These are phyloP conservation scores for Cercocebus atys DNA, from an alignment of 2,113 vertebrate species.

Conservation along the genomic window DNA sequence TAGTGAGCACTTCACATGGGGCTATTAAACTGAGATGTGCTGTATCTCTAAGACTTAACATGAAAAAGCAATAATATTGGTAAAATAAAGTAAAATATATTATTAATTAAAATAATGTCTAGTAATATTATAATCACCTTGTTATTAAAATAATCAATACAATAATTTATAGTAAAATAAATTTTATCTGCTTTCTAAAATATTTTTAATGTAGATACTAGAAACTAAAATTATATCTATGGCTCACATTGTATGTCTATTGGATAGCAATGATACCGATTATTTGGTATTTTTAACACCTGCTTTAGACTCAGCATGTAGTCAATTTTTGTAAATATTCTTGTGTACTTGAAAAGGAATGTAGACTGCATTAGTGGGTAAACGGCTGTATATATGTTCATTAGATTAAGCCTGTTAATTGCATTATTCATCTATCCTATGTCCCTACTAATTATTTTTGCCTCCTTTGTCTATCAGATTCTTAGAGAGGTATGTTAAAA, in stretches of 20 bases:
- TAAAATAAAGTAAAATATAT: constrained; percentile 12
- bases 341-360: not conserved
- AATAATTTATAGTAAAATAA: not conserved
- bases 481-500: not conserved
- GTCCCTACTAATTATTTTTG: not conserved
- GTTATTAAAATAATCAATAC: no score
- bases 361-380: not conserved
- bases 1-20: not conserved
- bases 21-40: not conserved
- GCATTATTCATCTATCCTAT: not conserved
- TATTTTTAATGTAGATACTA: not conserved
- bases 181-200: not conserved
- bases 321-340: not conserved
- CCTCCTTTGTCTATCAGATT: not conserved
- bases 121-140: no score
- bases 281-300: not conserved
- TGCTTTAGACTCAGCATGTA: not conserved
- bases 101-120: not conserved
- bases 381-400: not conserved
- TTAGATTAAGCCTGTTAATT: not conserved
- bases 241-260: not conserved
- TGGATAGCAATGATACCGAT: not conserved
- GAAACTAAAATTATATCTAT: not conserved
- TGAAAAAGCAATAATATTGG: not conserved
- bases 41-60: not conserved